phyloP scores from a whole-genome alignment of 2,797 vertebrate species.

The Aeoliscus strigatus region DNA sequence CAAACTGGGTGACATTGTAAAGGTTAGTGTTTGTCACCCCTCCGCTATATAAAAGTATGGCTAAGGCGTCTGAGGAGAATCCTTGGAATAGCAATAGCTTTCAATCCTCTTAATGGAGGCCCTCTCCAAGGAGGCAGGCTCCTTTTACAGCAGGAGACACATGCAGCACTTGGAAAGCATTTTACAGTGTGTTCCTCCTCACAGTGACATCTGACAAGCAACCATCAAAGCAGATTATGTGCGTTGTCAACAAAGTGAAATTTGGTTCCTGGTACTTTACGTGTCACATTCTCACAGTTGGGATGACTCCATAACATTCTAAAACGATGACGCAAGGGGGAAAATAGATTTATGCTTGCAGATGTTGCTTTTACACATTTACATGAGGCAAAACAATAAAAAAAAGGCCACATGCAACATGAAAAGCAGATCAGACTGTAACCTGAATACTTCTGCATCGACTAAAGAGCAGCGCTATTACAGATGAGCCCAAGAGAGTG shows the following conservation, averaged over 20 bases:
- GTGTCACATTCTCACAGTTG: slow-evolving; percentile 14
- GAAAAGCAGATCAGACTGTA: slow-evolving; percentile 21
- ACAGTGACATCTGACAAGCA: slow-evolving; percentile 28
- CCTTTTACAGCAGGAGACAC: slow-evolving; percentile 23
- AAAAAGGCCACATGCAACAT: slow-evolving; percentile 3
- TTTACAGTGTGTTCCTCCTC: slow-evolving; percentile 32
- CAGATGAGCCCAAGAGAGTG: slow-evolving; percentile 37
- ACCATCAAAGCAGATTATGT: slow-evolving; percentile 42
- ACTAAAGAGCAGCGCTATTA: slow-evolving; percentile 33
- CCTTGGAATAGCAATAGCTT: slow-evolving; percentile 36
- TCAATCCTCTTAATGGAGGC: slow-evolving; percentile 11
- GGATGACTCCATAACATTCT: slow-evolving; percentile 13
- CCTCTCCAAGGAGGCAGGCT: slow-evolving; percentile 27
- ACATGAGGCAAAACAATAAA: not conserved
- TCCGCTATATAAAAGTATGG: slow-evolving; percentile 25
- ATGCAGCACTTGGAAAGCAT: slow-evolving; percentile 14
- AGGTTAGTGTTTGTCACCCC: slow-evolving; percentile 15
- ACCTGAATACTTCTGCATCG: slow-evolving; percentile 26
- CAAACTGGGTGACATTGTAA: slow-evolving; percentile 9
- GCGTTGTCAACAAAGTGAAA: slow-evolving; percentile 29
- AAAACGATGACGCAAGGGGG: slow-evolving; percentile 9
- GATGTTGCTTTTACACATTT: not conserved
- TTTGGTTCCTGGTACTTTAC: slow-evolving; percentile 15
- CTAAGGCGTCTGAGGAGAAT: slow-evolving; percentile 29
- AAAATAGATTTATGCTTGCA: slow-evolving; percentile 9